Conservation (phyloP, 2,888 invertebrate genomes). For the Drosophila setosimentum region DNA sequence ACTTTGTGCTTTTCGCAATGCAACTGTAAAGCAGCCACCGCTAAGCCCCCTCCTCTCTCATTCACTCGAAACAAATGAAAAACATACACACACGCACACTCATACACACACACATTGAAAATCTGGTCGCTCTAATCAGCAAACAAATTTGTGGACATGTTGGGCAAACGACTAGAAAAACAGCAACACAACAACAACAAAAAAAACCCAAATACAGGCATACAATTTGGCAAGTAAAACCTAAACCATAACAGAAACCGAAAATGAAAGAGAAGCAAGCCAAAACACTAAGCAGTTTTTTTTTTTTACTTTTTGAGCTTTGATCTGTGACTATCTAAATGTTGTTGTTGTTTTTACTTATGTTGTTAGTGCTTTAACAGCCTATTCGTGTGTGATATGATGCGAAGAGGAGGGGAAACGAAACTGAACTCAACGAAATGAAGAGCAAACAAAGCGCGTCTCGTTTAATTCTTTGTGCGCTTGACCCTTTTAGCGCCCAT, state of each 20-base stretch:
- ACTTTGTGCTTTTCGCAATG: constrained; percentile 44
- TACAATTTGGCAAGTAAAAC: constrained; percentile 12
- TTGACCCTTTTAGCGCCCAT: constrained; percentile 44
- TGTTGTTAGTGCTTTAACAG: constrained; percentile 14
- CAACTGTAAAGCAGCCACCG: constrained; percentile 30
- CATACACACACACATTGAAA: constrained; percentile 3
- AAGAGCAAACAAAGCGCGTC: constrained; percentile 26
- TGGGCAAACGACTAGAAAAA: constrained; percentile 42
- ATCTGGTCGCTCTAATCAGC: constrained; percentile 61
- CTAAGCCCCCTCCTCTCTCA: constrained; percentile 6
- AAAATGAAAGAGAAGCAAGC: constrained; percentile 32
- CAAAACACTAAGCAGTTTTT: constrained; percentile 45
- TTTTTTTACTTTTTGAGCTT: constrained; percentile 26
- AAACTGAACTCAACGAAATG: constrained; percentile 6
- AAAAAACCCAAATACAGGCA: constrained; percentile 8
- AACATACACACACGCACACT: constrained; percentile 17
- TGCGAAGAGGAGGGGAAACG: background rate
- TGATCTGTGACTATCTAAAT: constrained; percentile 47
- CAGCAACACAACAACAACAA: constrained; percentile 19
- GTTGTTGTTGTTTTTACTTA: constrained; percentile 20
- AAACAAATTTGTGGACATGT: constrained; percentile 69
- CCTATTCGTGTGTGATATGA: constrained; percentile 5
- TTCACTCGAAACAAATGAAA: constrained; percentile 7
- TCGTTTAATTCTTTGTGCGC: constrained; percentile 22
- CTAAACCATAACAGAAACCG: constrained; percentile 23